These are phyloP conservation scores for Rostratula benghalensis DNA, from an alignment of 2,113 vertebrate genomes.

Conservation along the genomic window DNA sequence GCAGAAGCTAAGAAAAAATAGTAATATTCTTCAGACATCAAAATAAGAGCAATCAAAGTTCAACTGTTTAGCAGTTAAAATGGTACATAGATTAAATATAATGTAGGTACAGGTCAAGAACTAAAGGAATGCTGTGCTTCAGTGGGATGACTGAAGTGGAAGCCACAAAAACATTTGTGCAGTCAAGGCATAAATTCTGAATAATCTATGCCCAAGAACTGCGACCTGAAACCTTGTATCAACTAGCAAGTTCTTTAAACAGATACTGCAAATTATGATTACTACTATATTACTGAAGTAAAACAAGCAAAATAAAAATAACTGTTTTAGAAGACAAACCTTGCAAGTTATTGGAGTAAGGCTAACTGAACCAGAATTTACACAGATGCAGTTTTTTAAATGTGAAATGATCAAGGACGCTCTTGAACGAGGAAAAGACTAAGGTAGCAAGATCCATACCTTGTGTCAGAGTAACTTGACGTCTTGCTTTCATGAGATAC, in stretches of 20 bases:
- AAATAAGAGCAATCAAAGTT: background rate
- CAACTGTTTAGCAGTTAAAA: background rate
- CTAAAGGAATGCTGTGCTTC: constrained; percentile 1
- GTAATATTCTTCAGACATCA: constrained; percentile 10
- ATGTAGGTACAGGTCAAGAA: background rate
- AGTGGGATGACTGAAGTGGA: background rate
- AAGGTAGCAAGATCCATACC: background rate
- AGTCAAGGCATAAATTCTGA: background rate
- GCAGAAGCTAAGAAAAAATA: constrained; percentile 9
- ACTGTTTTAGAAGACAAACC: background rate
- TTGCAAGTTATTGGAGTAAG: background rate
- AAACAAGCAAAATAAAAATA: background rate
- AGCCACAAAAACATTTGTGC: background rate
- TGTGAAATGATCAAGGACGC: background rate
- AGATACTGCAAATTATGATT: background rate
- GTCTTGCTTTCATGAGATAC: background rate
- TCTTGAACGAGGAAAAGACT: background rate
- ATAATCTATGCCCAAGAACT: background rate
- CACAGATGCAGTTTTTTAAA: background rate
- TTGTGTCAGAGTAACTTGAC: background rate
- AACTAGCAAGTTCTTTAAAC: background rate
- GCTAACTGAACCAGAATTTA: background rate
- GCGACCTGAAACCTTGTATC: background rate
- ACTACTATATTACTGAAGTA: background rate
- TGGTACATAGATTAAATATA: background rate